Conservation (phyloP, 2,113 vertebrate genomes). For the Tichodroma muraria region DNA sequence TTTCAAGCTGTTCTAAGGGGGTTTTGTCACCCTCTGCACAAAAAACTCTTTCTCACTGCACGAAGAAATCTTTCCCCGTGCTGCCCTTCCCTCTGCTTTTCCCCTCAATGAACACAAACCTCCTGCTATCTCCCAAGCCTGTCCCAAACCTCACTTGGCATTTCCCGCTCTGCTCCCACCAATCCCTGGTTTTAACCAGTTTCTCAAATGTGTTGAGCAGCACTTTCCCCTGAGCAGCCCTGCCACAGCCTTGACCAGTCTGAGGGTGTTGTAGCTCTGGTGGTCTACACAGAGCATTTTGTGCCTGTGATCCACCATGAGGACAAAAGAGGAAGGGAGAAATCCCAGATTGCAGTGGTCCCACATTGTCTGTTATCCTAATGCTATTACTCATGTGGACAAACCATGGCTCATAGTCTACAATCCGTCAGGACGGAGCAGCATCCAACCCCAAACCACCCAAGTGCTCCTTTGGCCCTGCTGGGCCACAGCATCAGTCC, state of each 20-base stretch:
- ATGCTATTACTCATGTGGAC: neutral
- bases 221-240: neutral
- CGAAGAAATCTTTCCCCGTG: neutral
- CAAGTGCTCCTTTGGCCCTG: neutral
- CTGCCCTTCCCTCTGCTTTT: neutral
- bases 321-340: neutral
- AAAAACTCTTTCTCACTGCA: neutral
- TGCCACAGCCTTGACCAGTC: neutral
- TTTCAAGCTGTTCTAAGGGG: neutral
- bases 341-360: neutral
- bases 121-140: neutral
- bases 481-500: rapidly evolving
- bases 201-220: neutral
- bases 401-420: neutral
- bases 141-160: neutral
- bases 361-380: neutral
- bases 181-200: neutral
- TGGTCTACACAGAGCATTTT: neutral
- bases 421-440: rapidly evolving
- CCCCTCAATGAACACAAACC: neutral
- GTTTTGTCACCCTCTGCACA: neutral
- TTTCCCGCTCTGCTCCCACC: neutral
- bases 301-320: neutral
- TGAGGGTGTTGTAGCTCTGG: neutral
- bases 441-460: neutral